Evolutionary conservation across 2,797 vertebrate genomes (phyloP), one percentile per base, ranked within the genome.

Genomic region (Rhyacichthys aspro): DNA sequence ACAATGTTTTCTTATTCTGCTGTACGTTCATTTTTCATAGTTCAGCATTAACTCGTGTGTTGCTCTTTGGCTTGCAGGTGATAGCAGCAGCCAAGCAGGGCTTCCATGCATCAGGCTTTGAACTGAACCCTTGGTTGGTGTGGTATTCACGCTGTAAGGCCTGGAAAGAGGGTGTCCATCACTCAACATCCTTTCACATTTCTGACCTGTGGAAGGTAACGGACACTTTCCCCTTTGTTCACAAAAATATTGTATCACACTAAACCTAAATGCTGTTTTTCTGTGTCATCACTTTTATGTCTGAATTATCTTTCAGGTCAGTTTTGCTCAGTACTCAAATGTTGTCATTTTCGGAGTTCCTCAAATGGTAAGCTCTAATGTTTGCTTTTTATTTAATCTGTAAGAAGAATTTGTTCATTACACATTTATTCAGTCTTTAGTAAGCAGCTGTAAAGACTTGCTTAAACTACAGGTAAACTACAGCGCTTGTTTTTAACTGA

Each of bases 81-180:
- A 96, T 98, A 15, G 95, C 95, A 57, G 97, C 98, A 78, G 98
- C 96, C 45, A 96, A 95, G 77, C 86, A 60, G 43, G 98, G 98
- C 0, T 97, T 98, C 76, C 76, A 72, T 66, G 94, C 97, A 0
- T 94, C 92, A 0, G 97, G 97, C 42, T 95, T 96, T 68, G 97
- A 99, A 63, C 79, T 99, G 76, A 99, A 99, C 78, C 97, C 96
- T 0, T 99, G 97, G 97, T 84, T 98, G 47, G 97, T 98, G 36
- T 98, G 93, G 94, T 98, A 94, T 69, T 97, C 97, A 42, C 92
- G 96, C 47, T 97, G 94, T 66, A 79, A 78, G 11, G 96, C 97
- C 5, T 94, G 96, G 94, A 94, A 81, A 78, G 94, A 94, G 44
- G 96, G 96, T 1, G 94, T 98, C 7, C 92, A 93, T 63, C 86